These are phyloP conservation scores for Calliopsis andreniformis DNA, from an alignment of 1,140 invertebrate species.

Conservation along the genomic window DNA sequence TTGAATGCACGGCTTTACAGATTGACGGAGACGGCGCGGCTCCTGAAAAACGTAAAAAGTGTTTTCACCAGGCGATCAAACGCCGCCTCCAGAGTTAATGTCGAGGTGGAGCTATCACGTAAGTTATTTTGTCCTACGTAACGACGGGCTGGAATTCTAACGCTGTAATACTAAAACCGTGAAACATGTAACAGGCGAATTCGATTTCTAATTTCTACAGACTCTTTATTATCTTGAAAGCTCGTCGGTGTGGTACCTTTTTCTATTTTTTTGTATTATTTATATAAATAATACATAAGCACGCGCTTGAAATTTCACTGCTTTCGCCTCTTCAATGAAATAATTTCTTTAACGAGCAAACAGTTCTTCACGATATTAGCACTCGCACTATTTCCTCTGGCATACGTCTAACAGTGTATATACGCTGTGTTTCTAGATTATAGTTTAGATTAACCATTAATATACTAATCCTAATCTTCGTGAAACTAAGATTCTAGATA, in stretches of 20 bases:
- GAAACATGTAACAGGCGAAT: neutral
- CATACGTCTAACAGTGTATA: constrained; percentile 18
- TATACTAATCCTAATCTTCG: neutral
- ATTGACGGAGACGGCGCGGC: constrained; percentile 96
- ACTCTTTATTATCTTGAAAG: neutral
- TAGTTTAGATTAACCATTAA: neutral
- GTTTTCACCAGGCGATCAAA: constrained; percentile 92
- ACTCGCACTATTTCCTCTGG: constrained; percentile 27
- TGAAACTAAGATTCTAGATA: too few species aligned
- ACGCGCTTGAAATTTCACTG: constrained; percentile 50
- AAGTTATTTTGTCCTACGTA: constrained; percentile 83
- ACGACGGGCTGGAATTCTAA: constrained; percentile 23
- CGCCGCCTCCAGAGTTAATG: constrained; percentile 86
- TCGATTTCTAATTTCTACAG: constrained; percentile 13
- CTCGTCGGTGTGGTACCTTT: constrained; percentile 13
- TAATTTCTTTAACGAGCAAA: constrained; percentile 1
- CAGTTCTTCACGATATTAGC: constrained; percentile 40
- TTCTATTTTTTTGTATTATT: constrained; percentile 11
- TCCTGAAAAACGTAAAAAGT: constrained; percentile 95
- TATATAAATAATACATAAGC: constrained; percentile 17
- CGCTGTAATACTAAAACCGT: neutral
- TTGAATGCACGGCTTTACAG: constrained; percentile 84
- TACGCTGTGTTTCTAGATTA: neutral
- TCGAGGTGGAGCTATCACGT: constrained; percentile 95
- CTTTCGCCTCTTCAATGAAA: constrained; percentile 28